Evolutionary conservation across 1,140 invertebrate genomes (phyloP).

Genomic region (Dendroctonus valens): DNA sequence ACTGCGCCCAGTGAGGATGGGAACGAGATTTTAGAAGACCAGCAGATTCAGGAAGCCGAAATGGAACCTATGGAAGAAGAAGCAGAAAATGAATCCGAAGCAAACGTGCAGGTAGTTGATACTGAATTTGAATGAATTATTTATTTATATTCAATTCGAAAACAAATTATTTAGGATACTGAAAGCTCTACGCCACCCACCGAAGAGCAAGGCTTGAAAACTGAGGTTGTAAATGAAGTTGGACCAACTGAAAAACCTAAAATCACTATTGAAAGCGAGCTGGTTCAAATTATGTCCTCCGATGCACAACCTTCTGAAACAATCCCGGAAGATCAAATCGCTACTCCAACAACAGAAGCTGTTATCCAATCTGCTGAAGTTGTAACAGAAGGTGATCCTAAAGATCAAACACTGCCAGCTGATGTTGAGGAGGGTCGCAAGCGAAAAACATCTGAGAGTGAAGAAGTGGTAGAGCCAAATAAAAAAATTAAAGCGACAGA

Average conservation of each 20-base stretch:
- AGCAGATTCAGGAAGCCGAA: background rate
- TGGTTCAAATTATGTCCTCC: too few relatives aligned
- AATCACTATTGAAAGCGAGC: too few relatives aligned
- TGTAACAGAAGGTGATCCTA: too few relatives aligned
- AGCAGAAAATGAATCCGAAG: background rate
- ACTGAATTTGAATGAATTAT: background rate
- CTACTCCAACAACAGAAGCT: too few relatives aligned
- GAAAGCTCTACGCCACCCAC: background rate
- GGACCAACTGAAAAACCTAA: too few relatives aligned
- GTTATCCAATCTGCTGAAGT: too few relatives aligned
- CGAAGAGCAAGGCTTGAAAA: background rate
- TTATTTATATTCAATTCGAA: background rate
- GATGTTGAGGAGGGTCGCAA: too few relatives aligned
- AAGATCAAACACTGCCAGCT: too few relatives aligned
- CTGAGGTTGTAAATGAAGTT: background rate
- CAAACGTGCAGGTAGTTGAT: background rate
- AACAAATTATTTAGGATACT: background rate
- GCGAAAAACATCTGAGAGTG: background rate
- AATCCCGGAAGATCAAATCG: too few relatives aligned
- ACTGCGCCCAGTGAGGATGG: constrained; percentile 23
- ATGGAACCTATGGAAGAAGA: background rate
- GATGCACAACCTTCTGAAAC: too few relatives aligned
- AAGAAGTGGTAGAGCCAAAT: constrained; percentile 7
- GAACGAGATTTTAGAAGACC: constrained; percentile 17
- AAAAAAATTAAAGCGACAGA: constrained; percentile 20